Base-by-base conservation (phyloP, 2,888 invertebrate species). In the Myopa tessellatipennis region DNA sequence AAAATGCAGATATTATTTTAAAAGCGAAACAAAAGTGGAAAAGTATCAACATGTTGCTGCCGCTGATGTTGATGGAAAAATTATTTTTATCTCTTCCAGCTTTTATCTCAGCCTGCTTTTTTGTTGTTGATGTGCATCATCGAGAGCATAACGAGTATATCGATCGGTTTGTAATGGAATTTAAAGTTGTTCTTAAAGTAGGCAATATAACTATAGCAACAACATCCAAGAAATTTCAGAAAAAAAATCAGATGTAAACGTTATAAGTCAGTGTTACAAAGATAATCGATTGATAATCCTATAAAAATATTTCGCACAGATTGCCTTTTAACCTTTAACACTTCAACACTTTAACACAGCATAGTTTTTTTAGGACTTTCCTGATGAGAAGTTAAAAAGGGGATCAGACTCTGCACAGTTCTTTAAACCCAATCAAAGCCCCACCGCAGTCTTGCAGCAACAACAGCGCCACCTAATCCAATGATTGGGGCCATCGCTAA, bases 1-100 rank as follows among this genome's bases (percentile, higher is more conserved):
- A 65, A 38, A 65, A 36, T 34, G 38, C 65, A 4, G 65, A 65
- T 65, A 65, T 65, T 16, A 34, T 65, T 65, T 65, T 1, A 65
- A 7, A 65, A 34, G 65, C 12, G 38, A 8, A 8, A 38, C 36
- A 65, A 36, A 65, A 55, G 45, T 45, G 45, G 45, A 45, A 45
- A 55, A 55, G 55, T 6, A 12, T 6, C 16, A 26, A 26, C 26
- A 26, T 26, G 26, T 3, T 16, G 55, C 55, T 10, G 55, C 2
- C 26, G 55, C n/a, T 55, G 55, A 5, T 55, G 55, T n/a, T 16
- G 55, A 55, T n/a, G n/a, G 3, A 1, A n/a, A 55, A 4, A 55
- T 55, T 55, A 55, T 55, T 6, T 14, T 55, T 12, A 55, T 6
- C n/a, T n/a, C 55, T 55, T 55, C n/a, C 55, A 3, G 45, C 14